phyloP scores from a whole-genome alignment of 2,888 invertebrate genomes.

The Agriopis leucophaearia region DNA sequence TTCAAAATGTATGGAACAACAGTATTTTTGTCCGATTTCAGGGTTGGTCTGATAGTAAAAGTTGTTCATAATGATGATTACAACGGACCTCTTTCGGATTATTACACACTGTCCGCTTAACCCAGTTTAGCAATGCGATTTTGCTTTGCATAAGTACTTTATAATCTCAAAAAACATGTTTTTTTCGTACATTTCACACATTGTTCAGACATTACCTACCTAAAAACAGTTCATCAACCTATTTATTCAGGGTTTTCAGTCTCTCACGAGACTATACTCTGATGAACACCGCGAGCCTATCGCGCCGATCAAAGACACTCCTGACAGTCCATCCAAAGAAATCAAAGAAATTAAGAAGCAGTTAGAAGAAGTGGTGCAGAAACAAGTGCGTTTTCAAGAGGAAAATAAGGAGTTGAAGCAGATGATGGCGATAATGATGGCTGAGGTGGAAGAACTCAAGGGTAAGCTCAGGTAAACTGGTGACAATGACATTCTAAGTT shows the following conservation, averaged over 20 bases:
- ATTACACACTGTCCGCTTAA: no score
- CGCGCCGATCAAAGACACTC: constrained; percentile 45
- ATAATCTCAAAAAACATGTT: no score
- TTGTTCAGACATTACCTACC: constrained; percentile 5
- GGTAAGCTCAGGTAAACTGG: constrained; percentile 69
- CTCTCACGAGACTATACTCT: constrained; percentile 72
- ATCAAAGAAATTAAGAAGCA: constrained; percentile 61
- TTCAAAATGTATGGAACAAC: no score
- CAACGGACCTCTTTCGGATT: no score
- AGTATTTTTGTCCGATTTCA: no score
- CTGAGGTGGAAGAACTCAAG: constrained; percentile 73
- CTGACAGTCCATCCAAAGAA: constrained; percentile 54
- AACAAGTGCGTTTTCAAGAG: constrained; percentile 61
- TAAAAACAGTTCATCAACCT: background rate
- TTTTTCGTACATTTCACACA: constrained; percentile 5
- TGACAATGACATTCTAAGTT: background rate
- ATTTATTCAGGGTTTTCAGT: constrained; percentile 71
- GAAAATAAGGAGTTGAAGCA: constrained; percentile 71
- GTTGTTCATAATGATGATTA: no score
- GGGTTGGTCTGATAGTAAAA: no score
- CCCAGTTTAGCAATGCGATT: no score
- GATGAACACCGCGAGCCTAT: constrained; percentile 68
- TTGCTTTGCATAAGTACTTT: no score
- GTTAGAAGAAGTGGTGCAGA: constrained; percentile 66
- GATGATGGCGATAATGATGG: constrained; percentile 67